These are phyloP conservation scores for Chymomyza procnemis DNA, from an alignment of 2,888 invertebrate species.

Conservation along the genomic window DNA sequence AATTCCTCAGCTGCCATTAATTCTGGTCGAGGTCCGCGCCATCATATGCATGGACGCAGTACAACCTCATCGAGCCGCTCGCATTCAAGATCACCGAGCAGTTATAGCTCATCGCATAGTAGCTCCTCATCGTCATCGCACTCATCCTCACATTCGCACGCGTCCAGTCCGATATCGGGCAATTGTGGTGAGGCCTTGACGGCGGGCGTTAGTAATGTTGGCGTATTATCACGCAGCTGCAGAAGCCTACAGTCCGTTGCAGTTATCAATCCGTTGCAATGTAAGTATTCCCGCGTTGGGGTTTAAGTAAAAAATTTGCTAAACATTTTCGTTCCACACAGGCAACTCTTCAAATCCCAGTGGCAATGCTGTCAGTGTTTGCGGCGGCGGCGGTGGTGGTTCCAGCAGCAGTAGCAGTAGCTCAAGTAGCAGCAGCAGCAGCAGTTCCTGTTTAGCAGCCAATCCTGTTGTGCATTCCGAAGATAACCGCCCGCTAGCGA, in stretches of 20 bases:
- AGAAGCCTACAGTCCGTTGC: conserved; percentile 80
- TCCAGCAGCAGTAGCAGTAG: conserved; percentile 65
- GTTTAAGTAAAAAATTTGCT: no score
- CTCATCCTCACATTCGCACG: conserved; percentile 77
- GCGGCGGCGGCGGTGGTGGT: conserved; percentile 62
- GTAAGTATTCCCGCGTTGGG: conserved; percentile 33
- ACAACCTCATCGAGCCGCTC: conserved; percentile 81
- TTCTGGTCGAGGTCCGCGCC: conserved; percentile 52
- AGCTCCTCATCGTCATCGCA: conserved; percentile 75
- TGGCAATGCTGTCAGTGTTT: conserved; percentile 55
- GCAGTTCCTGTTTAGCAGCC: conserved; percentile 60
- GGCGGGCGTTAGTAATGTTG: conserved; percentile 41
- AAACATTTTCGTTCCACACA: conserved; percentile 13
- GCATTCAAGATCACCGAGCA: conserved; percentile 80
- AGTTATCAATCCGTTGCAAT: conserved; percentile 74
- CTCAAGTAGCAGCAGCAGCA: conserved; percentile 69
- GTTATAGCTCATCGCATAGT: conserved; percentile 79
- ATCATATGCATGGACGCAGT: conserved; percentile 77
- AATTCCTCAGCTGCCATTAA: conserved; percentile 27
- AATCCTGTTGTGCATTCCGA: conserved; percentile 79
- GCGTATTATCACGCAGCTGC: conserved; percentile 45
- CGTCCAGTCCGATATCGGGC: conserved; percentile 77
- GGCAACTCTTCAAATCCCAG: conserved; percentile 74
- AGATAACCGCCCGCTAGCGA: conserved; percentile 88
- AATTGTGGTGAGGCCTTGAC: conserved; percentile 67